These are phyloP conservation scores for Netelia fuscicornis DNA, from an alignment of 2,888 invertebrate genomes.

Conservation along the genomic window DNA sequence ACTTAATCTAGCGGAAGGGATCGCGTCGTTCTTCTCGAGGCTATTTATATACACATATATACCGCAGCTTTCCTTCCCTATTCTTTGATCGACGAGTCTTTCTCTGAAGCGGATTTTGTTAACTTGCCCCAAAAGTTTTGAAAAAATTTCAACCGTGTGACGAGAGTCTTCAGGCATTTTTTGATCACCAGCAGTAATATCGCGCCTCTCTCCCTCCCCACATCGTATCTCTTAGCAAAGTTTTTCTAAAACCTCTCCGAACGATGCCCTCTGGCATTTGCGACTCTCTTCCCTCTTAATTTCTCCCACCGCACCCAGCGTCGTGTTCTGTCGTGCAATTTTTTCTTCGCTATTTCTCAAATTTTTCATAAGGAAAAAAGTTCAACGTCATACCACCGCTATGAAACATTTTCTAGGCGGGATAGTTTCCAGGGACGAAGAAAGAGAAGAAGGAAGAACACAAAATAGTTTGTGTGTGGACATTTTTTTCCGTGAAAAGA, in stretches of 20 bases:
- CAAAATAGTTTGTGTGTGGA: neutral
- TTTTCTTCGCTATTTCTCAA: slow-evolving; percentile 15
- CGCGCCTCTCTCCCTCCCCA: neutral
- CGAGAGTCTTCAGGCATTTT: slow-evolving; percentile 14
- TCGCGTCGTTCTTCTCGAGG: slow-evolving; percentile 16
- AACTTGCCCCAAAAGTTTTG: neutral
- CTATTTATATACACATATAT: neutral
- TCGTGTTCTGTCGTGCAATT: neutral
- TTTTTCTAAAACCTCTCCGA: neutral
- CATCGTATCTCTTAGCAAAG: neutral
- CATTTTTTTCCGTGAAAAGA: neutral
- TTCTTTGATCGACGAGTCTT: slow-evolving; percentile 30
- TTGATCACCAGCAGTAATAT: slow-evolving; percentile 1
- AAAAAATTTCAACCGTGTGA: slow-evolving; percentile 20
- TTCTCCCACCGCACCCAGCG: neutral
- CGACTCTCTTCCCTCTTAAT: neutral
- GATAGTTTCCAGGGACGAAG: slow-evolving; percentile 14
- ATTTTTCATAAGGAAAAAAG: slow-evolving; percentile 21
- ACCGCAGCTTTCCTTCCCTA: neutral
- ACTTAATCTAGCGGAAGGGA: slow-evolving; percentile 14
- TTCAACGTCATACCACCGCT: neutral
- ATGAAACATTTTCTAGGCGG: slow-evolving; percentile 8
- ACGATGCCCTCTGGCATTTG: slow-evolving; percentile 30
- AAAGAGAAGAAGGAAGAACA: neutral
- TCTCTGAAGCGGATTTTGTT: neutral